Percentiles rank a stretch among this genome's conserved stretches.
These are phyloP conservation scores for Misgurnus anguillicaudatus DNA, from an alignment of 2,113 vertebrate genomes.

Conservation along the genomic window DNA sequence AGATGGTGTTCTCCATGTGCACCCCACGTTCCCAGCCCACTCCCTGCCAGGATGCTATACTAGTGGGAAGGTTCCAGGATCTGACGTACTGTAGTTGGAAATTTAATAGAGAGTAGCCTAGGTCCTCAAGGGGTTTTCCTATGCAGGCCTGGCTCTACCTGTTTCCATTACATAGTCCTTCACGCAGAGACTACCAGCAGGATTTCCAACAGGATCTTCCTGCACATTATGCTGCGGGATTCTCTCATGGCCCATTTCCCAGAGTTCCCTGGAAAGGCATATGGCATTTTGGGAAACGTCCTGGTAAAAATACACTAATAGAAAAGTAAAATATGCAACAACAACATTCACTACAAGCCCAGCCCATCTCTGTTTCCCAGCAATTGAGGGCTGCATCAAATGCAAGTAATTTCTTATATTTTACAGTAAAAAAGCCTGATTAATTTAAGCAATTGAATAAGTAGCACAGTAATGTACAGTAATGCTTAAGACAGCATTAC, in stretches of 20 bases:
- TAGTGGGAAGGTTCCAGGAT: not conserved
- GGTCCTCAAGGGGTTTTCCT: constrained; percentile 17
- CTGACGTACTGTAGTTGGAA: not conserved
- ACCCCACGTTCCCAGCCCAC: not conserved
- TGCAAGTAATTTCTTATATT: too few relatives aligned
- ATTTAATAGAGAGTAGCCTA: not conserved
- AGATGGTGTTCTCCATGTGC: constrained; percentile 20
- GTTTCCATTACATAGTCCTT: not conserved
- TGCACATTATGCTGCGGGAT: not conserved
- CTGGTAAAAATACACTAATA: too few relatives aligned
- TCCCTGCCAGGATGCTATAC: constrained; percentile 1
- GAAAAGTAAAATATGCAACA: too few relatives aligned
- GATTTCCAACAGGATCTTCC: constrained; percentile 20
- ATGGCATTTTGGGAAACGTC: not conserved
- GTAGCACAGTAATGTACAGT: too few relatives aligned
- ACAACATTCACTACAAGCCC: too few relatives aligned
- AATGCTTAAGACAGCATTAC: too few relatives aligned
- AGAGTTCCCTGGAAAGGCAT: constrained; percentile 1
- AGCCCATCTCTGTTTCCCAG: too few relatives aligned
- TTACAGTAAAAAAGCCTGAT: too few relatives aligned
- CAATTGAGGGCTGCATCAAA: too few relatives aligned
- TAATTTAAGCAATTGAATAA: too few relatives aligned
- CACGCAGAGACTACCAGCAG: constrained; percentile 6
- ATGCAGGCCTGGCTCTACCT: not conserved
- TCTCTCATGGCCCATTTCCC: constrained; percentile 1